A percentile compares a stretch with the other conserved stretches of the same genome.
These are phyloP conservation scores for Perognathus longimembris DNA, from an alignment of 2,113 vertebrate species.

Conservation along the genomic window DNA sequence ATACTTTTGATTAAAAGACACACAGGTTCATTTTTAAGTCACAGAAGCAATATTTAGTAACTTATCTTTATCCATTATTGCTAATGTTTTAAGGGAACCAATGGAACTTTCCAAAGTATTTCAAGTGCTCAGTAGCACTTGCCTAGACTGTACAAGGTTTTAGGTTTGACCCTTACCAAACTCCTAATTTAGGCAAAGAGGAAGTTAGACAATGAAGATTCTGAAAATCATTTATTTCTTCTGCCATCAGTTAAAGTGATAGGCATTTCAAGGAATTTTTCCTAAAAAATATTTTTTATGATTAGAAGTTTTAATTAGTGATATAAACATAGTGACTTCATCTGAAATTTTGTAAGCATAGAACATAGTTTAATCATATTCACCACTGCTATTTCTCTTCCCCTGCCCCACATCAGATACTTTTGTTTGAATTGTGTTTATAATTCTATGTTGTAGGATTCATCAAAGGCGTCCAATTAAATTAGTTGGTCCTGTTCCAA, in stretches of 20 bases:
- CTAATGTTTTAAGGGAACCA: constrained; percentile 29
- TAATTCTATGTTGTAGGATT: not conserved
- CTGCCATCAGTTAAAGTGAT: not conserved
- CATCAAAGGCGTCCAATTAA: not conserved
- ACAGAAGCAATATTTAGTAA: constrained; percentile 23
- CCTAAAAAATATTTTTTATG: not conserved
- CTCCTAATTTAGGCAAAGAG: constrained; percentile 32
- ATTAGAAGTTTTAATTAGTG: constrained; percentile 41
- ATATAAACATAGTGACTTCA: constrained; percentile 57
- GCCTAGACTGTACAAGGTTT: not conserved
- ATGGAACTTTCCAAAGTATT: not conserved
- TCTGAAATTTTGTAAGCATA: constrained; percentile 9
- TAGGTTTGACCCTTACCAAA: not conserved
- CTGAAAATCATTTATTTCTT: constrained; percentile 37
- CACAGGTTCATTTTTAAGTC: constrained; percentile 58
- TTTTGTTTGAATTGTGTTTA: constrained; percentile 42
- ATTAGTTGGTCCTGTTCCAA: not conserved
- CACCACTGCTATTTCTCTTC: no score
- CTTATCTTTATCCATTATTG: constrained; percentile 32
- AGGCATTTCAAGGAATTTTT: constrained; percentile 4
- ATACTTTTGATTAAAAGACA: not conserved
- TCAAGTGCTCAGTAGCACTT: not conserved
- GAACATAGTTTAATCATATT: no score
- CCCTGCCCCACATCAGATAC: not conserved
- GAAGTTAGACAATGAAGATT: not conserved